A percentile compares a stretch with the other conserved stretches of the same genome.
These are phyloP conservation scores for Tuta absoluta DNA, from an alignment of 2,888 invertebrate species.

Conservation along the genomic window DNA sequence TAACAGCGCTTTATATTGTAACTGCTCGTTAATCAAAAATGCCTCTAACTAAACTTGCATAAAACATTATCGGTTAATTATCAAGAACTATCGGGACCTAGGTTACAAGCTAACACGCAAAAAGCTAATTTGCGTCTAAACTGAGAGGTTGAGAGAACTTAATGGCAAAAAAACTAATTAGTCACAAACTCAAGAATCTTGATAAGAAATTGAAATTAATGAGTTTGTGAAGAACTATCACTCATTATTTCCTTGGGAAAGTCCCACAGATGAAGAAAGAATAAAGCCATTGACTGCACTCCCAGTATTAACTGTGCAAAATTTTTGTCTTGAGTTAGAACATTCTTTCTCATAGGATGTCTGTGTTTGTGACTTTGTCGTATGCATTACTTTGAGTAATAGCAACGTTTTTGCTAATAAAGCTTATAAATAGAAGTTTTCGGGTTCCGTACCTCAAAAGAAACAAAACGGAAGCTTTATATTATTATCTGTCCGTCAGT, in stretches of 20 bases:
- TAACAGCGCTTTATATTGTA: not conserved
- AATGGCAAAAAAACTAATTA: slow-evolving; percentile 13
- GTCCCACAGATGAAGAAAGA: not conserved
- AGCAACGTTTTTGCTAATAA: too few relatives aligned
- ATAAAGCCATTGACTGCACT: not conserved
- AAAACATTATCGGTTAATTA: not conserved
- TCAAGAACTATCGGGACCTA: not conserved
- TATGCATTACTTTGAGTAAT: too few relatives aligned
- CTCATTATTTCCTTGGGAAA: not conserved
- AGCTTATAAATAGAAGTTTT: too few relatives aligned
- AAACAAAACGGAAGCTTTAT: too few relatives aligned
- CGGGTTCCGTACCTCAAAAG: too few relatives aligned
- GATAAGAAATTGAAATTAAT: slow-evolving; percentile 4
- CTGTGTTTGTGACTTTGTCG: not conserved
- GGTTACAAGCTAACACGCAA: not conserved
- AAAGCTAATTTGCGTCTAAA: not conserved
- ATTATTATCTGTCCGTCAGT: too few relatives aligned
- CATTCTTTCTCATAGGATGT: slow-evolving; percentile 3
- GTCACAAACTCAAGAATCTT: not conserved
- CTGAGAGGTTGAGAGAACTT: not conserved
- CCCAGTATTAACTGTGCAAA: not conserved
- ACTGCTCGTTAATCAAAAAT: not conserved
- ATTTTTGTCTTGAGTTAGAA: not conserved
- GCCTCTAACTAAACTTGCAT: not conserved
- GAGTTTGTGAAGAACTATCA: not conserved